phyloP scores from a whole-genome alignment of 2,797 vertebrate species.

The Numenius phaeopus region DNA sequence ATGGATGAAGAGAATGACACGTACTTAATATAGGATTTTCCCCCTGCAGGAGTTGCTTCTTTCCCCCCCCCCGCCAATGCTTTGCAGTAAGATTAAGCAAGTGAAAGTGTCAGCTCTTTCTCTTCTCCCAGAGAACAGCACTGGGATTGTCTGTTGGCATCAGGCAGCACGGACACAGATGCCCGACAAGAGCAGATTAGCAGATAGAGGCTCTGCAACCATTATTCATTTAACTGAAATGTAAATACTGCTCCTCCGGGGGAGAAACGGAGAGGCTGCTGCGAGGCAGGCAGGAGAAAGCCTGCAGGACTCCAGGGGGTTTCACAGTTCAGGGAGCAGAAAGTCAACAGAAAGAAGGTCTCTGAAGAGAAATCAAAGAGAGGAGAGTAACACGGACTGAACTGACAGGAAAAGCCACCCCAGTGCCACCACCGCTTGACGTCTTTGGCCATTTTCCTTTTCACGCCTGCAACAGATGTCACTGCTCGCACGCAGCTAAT shows the following conservation, averaged over 20 bases:
- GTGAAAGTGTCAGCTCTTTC: not conserved
- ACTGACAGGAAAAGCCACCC: not conserved
- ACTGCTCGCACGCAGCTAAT: not conserved
- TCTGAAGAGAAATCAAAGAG: not conserved
- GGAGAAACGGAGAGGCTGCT: not conserved
- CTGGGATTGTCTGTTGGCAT: slow-evolving; percentile 3
- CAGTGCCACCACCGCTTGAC: not conserved
- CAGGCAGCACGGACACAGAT: not conserved
- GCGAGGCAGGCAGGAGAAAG: not conserved
- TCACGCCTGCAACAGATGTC: not conserved
- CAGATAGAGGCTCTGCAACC: not conserved
- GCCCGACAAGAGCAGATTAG: not conserved
- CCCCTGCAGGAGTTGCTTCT: not conserved
- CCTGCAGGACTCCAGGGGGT: not conserved
- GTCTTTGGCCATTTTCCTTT: not conserved
- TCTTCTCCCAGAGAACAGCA: not conserved
- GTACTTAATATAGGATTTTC: not conserved
- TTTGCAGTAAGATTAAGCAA: slow-evolving; percentile 13
- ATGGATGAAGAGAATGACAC: not conserved
- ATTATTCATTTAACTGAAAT: not conserved
- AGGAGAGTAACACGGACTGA: not conserved
- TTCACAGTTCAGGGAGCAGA: not conserved
- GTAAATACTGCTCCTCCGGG: slow-evolving; percentile 12
- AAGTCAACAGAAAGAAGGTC: not conserved
- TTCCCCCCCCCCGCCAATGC: not conserved